Base-by-base conservation (phyloP, 2,888 invertebrate genomes). In the Zaprionus obscuricornis region DNA sequence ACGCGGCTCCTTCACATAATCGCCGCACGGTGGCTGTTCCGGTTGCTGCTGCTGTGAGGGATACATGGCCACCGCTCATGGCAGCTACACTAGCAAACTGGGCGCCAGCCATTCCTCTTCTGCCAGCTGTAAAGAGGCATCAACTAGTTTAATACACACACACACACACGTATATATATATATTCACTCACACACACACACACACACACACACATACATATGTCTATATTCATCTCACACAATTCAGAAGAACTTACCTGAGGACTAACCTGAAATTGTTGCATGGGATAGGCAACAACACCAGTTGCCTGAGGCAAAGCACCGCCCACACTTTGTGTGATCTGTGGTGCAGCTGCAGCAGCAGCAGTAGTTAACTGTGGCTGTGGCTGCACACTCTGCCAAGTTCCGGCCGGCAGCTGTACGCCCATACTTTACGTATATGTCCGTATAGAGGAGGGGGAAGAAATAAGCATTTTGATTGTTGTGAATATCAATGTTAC, bases 361-460 rank as follows among this genome's bases (percentile, higher is more conserved):
- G 92, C 92, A 81, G 94, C 90, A 87, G 93, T 90, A 45, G 94
- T 92, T 74, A 94, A 88, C 87, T 94, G 93, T 40, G 94, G 93
- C 88, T 93, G 94, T 36, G 94, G 93, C 14, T 95, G 95, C 76
- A 94, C 93, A 78, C 93, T 93, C 86, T 94, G 95, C 94, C 95
- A 95, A 77, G 94, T 92, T 69, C 92, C 92, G n/a, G n/a, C n/a
- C 17, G 96, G 95, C 78, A 96, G 93, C 89, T 96, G 96, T 84
- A 96, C 95, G 45, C 96, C 96, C 95, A 96, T 95, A 74, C 95
- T 95, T n/a, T n/a, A n/a, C n/a, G n/a, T n/a, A n/a, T n/a, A n/a
- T n/a, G n/a, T n/a, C n/a, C n/a, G n/a, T n/a, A 10, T 3, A 29
- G 6, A 20, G 18, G 3, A 1, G 1, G 18, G 20, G 1, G 17